A percentile compares a stretch with the other conserved stretches of the same genome.
phyloP scores from a whole-genome alignment of 2,797 vertebrate genomes.

The Acridotheres tristis region DNA sequence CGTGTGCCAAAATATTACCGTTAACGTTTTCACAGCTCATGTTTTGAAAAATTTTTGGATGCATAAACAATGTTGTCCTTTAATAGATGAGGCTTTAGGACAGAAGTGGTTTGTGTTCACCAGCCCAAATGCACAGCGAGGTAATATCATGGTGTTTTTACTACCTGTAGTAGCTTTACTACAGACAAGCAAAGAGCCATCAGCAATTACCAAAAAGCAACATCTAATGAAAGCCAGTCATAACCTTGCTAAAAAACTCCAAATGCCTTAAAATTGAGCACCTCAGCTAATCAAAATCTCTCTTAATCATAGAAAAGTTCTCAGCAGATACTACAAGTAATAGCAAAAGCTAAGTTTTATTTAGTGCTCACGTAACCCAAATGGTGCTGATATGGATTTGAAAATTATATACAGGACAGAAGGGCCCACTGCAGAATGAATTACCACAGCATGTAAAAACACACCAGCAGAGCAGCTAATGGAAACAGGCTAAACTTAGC shows the following conservation, averaged over 20 bases:
- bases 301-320: not conserved
- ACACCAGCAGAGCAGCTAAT: not conserved
- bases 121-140: not conserved
- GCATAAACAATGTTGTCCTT: not conserved
- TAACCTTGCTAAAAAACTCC: not conserved
- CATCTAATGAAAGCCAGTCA: not conserved
- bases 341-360: not conserved
- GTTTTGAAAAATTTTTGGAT: not conserved
- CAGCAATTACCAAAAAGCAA: not conserved
- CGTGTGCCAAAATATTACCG: not conserved
- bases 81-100: not conserved
- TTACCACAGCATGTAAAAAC: not conserved
- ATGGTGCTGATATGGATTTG: not conserved
- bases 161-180: not conserved
- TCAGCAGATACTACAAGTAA: not conserved
- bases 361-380: not conserved
- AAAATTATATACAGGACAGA: not conserved
- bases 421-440: not conserved
- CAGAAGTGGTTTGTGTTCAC: not conserved
- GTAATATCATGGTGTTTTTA: not conserved
- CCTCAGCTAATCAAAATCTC: not conserved
- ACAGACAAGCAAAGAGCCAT: not conserved
- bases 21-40: not conserved
- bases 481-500: not conserved
- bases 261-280: not conserved